Conservation (phyloP, 2,888 invertebrate genomes). For the Arctia plantaginis region DNA sequence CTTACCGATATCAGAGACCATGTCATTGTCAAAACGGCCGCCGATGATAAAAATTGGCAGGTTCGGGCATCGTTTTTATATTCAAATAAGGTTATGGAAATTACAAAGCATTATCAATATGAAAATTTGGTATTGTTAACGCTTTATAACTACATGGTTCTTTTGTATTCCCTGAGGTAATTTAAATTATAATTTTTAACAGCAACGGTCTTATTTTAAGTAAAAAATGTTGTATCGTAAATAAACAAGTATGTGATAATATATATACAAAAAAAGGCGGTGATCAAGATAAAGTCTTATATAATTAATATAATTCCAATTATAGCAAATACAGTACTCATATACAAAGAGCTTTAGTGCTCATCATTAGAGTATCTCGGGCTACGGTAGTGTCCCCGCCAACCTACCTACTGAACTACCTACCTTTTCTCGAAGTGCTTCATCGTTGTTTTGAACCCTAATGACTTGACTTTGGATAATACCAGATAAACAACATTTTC, state of each 20-base stretch:
- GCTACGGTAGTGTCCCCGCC: no score
- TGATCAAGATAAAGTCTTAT: neutral
- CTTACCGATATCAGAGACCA: neutral
- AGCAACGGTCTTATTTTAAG: neutral
- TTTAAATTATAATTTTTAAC: neutral
- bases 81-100: neutral
- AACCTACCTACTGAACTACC: no score
- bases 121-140: neutral
- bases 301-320: no score
- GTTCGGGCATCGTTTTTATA: neutral
- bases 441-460: no score
- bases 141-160: neutral
- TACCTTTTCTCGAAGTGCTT: no score
- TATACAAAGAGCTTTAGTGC: neutral
- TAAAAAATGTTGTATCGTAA: neutral
- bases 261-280: neutral
- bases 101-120: no score
- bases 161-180: neutral
- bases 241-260: neutral
- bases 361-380: neutral
- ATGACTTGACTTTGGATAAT: no score
- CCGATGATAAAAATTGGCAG: neutral
- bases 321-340: neutral
- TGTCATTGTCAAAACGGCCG: neutral
- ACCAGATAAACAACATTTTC: no score